Conservation (phyloP, 2,113 vertebrate genomes). For the Lepus timidus region DNA sequence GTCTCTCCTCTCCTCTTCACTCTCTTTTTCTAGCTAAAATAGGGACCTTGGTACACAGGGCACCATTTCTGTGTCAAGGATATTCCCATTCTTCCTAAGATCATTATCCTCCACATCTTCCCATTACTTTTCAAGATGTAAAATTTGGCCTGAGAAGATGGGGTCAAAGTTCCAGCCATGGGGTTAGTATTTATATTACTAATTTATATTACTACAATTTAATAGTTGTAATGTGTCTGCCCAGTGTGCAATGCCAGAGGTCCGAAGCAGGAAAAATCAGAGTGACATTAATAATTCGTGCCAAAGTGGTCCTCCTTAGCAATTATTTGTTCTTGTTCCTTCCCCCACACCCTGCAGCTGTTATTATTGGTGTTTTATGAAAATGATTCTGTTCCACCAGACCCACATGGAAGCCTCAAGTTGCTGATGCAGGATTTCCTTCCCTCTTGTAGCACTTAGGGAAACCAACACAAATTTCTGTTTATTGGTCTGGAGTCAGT, state of each 20-base stretch:
- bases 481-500: constrained; percentile 73
- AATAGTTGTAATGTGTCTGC: background rate
- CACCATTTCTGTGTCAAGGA: background rate
- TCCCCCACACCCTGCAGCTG: background rate
- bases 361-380: constrained; percentile 28
- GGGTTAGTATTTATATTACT: background rate
- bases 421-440: background rate
- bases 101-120: background rate
- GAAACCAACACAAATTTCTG: constrained; percentile 62
- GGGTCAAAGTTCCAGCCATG: background rate
- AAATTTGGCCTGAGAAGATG: background rate
- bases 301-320: background rate
- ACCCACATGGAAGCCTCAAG: background rate
- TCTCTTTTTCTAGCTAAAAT: background rate
- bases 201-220: background rate
- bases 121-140: background rate
- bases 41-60: background rate
- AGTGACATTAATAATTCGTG: background rate
- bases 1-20: background rate
- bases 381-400: background rate
- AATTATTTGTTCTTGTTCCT: constrained; percentile 33
- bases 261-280: background rate
- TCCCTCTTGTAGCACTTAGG: background rate
- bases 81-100: background rate
- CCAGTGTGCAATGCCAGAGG: background rate